These are phyloP conservation scores for Sciaenops ocellatus DNA, from an alignment of 2,797 vertebrate species.

Conservation along the genomic window DNA sequence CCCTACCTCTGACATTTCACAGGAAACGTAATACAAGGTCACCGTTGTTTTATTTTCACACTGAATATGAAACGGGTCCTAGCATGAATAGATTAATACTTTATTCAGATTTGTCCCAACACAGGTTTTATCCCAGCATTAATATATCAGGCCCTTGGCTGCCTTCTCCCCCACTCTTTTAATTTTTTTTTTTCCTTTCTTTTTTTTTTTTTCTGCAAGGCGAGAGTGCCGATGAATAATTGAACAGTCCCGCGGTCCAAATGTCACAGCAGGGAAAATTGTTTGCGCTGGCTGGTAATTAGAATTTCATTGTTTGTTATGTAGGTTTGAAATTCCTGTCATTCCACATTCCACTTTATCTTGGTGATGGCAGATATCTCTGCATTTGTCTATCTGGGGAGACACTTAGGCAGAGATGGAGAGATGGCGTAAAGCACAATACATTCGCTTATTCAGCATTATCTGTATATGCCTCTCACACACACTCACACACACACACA, in stretches of 20 bases:
- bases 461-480: conserved; percentile 13
- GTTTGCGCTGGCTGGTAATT: conserved; percentile 85
- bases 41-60: conserved; percentile 73
- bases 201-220: conserved; percentile 45
- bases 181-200: conserved; percentile 47
- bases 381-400: conserved; percentile 55
- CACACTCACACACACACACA: conserved; percentile 24
- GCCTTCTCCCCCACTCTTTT: conserved; percentile 48
- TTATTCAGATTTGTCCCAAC: conserved; percentile 83
- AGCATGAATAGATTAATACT: conserved; percentile 81
- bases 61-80: conserved; percentile 73
- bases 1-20: conserved; percentile 77
- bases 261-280: conserved; percentile 86
- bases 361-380: conserved; percentile 67
- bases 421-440: conserved; percentile 67
- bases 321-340: conserved; percentile 83
- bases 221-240: conserved; percentile 85
- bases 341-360: conserved; percentile 77
- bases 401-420: conserved; percentile 63
- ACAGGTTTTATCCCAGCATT: conserved; percentile 75
- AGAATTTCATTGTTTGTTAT: conserved; percentile 87
- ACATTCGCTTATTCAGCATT: conserved; percentile 63
- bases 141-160: conserved; percentile 69
- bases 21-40: conserved; percentile 76
- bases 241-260: conserved; percentile 85